These are phyloP conservation scores for Tyrophagus putrescentiae DNA, from an alignment of 1,140 invertebrate species.

Conservation along the genomic window DNA sequence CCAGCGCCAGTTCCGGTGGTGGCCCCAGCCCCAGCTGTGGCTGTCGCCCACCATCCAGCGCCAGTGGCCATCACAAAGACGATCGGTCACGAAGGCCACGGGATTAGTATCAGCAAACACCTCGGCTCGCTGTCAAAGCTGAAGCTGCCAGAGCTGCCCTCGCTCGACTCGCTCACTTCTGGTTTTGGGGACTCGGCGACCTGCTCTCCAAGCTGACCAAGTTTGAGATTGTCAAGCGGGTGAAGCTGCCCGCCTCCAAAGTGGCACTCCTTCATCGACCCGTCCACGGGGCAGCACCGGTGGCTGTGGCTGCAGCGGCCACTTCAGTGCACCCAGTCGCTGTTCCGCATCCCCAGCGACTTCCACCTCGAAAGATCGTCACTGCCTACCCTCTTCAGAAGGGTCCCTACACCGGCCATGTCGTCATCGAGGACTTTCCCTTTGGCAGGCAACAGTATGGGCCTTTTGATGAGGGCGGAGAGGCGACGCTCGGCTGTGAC, in stretches of 20 bases:
- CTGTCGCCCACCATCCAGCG: too few species aligned
- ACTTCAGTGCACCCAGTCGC: not conserved
- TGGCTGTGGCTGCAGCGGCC: too few species aligned
- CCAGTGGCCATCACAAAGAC: too few species aligned
- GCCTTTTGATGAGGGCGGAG: slow-evolving; percentile 3
- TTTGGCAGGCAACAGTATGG: not conserved
- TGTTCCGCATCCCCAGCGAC: not conserved
- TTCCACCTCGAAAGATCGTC: slow-evolving; percentile 4
- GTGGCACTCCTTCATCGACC: not conserved
- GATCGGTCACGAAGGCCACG: not conserved
- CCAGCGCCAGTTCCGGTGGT: not conserved
- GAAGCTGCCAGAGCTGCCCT: not conserved
- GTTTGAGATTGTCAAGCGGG: not conserved
- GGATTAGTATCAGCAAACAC: not conserved
- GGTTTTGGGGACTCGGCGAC: not conserved
- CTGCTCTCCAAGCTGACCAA: not conserved
- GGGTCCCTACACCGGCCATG: not conserved
- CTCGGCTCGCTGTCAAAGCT: not conserved
- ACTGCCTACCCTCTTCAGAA: slow-evolving; percentile 3
- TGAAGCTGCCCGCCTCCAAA: not conserved
- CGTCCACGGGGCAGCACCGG: too few species aligned
- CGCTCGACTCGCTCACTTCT: not conserved
- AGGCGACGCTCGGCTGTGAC: not conserved
- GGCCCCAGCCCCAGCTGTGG: not conserved
- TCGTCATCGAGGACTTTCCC: slow-evolving; percentile 10